Evolutionary conservation across 2,797 vertebrate species (phyloP).

Genomic region (Danio aesculapii): DNA sequence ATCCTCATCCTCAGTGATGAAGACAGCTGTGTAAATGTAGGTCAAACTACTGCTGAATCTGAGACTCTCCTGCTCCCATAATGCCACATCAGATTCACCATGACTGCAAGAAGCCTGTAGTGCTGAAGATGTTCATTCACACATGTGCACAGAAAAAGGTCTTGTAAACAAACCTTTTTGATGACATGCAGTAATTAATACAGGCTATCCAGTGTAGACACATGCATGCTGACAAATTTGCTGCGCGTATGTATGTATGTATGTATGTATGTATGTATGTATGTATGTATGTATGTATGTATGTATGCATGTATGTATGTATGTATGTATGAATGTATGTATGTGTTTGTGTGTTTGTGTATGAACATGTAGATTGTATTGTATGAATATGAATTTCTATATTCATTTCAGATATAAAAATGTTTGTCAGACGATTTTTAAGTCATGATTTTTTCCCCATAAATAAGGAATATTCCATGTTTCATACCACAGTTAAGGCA

Average conservation of each 20-base stretch:
- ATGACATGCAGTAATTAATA: slow-evolving; percentile 36
- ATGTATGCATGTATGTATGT: too few species aligned
- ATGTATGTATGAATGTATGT: too few species aligned
- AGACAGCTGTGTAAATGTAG: slow-evolving; percentile 46
- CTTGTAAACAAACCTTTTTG: neutral
- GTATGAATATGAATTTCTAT: too few species aligned
- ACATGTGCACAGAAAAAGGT: slow-evolving; percentile 32
- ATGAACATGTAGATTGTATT: too few species aligned
- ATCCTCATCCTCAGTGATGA: slow-evolving; percentile 42
- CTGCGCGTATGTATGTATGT: too few species aligned
- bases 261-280: too few species aligned
- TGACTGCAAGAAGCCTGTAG: slow-evolving; percentile 36
- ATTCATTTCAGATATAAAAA: neutral
- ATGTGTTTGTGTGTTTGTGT: too few species aligned
- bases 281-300: too few species aligned
- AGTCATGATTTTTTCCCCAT: too few species aligned
- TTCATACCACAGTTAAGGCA: too few species aligned
- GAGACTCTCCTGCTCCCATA: slow-evolving; percentile 59
- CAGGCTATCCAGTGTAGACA: slow-evolving; percentile 22
- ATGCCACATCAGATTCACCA: slow-evolving; percentile 69
- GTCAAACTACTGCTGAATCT: slow-evolving; percentile 43
- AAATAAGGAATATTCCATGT: too few species aligned
- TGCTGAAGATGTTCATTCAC: slow-evolving; percentile 26
- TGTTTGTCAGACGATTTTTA: neutral
- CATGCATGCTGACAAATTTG: neutral